Base-by-base conservation (phyloP, 2,888 invertebrate genomes). In the Nemoura dubitans region DNA sequence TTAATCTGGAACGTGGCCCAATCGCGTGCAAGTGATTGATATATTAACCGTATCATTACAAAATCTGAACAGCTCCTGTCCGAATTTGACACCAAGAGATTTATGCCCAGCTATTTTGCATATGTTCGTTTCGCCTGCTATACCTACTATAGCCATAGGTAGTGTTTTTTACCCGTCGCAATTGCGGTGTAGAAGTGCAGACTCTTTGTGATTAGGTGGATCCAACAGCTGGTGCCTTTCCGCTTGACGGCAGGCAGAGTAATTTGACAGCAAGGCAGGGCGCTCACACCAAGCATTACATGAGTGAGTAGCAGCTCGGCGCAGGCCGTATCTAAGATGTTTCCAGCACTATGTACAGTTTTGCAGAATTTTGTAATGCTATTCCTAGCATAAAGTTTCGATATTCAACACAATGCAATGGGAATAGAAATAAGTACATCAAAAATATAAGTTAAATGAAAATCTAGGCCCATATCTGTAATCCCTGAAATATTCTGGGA, bases 21-120 rank as follows among this genome's bases (percentile, higher is more conserved):
- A 59, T 59, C 21, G 59, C 59, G 59, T 59, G 59, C 10, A 59
- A 16, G 59, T 59, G 59, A 59, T 59, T 59, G 59, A 59, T 21
- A 59, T 59, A 59, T 59, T 59, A 59, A 59, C 59, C 59, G 21
- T 59, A 59, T 59, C 59, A 59, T 59, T 59, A 59, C 59, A 10
- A 10, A 59, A 59, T 59, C 59, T 59, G 59, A 59, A 59, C 59
- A 59, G 59, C 59, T 59, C 59, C 59, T 59, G 59, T 59, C 59
- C 14, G 59, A 59, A 59, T 59, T 7, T 10, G 59, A 59, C 59
- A 21, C 16, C 14, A 21, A 10, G 16, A 59, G 59, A 59, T 59
- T 59, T 59, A 59, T 59, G 21, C 21, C 59, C 10, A 36, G 3
- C 36, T 36, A 36, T 36, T 59, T 10, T 59, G 59, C 59, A 59